Evolutionary conservation across 2,113 vertebrate species (phyloP).

Genomic region (Pluvialis apricaria): DNA sequence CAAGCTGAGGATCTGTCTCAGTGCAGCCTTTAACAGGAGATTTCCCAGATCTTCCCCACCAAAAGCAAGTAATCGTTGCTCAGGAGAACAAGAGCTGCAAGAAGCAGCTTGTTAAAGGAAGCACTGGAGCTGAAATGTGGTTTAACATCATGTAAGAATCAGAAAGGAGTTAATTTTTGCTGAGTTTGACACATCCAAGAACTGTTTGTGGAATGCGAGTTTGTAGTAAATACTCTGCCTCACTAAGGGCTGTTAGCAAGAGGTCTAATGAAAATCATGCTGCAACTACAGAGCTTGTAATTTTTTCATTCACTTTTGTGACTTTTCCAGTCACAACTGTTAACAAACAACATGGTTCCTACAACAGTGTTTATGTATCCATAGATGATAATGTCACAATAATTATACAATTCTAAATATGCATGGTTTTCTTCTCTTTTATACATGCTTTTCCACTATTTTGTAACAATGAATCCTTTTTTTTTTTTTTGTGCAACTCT

Average conservation of each 20-base stretch:
- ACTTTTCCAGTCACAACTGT: neutral
- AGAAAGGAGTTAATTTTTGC: neutral
- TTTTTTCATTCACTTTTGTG: neutral
- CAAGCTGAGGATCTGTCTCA: neutral
- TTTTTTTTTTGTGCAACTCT: neutral
- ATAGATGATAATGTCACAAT: neutral
- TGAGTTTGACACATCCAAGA: neutral
- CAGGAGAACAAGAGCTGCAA: neutral
- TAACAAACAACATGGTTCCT: neutral
- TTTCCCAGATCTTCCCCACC: neutral
- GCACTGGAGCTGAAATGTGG: neutral
- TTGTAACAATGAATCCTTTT: neutral
- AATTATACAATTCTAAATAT: neutral
- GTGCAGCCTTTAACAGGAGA: neutral
- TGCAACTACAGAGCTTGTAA: neutral
- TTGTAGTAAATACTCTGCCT: neutral
- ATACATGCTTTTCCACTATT: neutral
- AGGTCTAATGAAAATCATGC: neutral
- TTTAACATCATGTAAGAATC: neutral
- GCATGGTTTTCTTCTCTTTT: no score
- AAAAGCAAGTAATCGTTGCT: neutral
- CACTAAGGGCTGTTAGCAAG: fast-evolving
- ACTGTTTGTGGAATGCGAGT: neutral
- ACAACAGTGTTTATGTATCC: neutral
- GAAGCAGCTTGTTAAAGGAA: neutral